Percentiles rank a stretch among this genome's conserved stretches.
Evolutionary conservation across 2,888 invertebrate genomes (phyloP).

Genomic region (Tetragnatha montana): DNA sequence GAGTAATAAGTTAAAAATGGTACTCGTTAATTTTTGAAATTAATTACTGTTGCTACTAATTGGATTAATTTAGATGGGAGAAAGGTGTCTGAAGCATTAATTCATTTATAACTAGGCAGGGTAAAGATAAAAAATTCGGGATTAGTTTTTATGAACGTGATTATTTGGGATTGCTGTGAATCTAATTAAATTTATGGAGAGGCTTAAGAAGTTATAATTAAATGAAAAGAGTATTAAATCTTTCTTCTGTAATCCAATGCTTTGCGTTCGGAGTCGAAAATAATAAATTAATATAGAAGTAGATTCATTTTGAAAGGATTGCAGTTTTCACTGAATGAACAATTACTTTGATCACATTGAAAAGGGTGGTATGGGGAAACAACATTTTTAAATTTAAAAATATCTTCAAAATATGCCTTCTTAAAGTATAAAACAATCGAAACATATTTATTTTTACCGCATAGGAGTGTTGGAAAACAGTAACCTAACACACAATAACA

Average conservation of each 20-base stretch:
- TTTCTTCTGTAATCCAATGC: background rate
- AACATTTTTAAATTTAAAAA: too few relatives aligned
- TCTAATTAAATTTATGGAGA: background rate
- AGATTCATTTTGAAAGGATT: too few relatives aligned
- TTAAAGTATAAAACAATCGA: too few relatives aligned
- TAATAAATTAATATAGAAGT: too few relatives aligned
- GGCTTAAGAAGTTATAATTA: background rate
- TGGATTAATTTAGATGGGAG: background rate
- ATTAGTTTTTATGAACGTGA: background rate
- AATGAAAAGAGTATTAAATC: background rate
- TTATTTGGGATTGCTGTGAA: background rate
- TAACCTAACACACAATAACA: too few relatives aligned
- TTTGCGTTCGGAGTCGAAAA: background rate
- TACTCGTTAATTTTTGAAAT: background rate
- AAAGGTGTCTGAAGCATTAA: background rate
- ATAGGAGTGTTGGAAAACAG: too few relatives aligned
- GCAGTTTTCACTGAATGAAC: too few relatives aligned
- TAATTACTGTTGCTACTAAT: background rate
- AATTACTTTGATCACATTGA: too few relatives aligned
- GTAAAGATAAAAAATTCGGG: background rate
- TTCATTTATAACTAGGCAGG: background rate
- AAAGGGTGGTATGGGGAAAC: too few relatives aligned
- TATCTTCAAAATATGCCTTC: too few relatives aligned
- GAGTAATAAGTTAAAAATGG: background rate
- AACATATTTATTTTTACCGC: too few relatives aligned